Evolutionary conservation across 2,888 invertebrate genomes (phyloP).

Genomic region (Drosophila kuntzei): DNA sequence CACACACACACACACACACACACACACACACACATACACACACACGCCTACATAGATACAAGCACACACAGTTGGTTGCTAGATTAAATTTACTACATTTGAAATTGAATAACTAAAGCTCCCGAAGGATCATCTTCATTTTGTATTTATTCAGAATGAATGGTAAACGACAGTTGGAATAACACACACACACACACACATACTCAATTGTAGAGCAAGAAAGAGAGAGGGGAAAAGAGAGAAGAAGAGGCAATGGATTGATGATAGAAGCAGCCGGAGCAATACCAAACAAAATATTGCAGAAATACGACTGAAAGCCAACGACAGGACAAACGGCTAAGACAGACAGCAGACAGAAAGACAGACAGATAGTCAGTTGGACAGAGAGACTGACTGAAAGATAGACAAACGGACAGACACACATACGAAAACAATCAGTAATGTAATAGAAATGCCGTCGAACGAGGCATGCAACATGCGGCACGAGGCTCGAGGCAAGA

Average conservation of each 20-base stretch:
- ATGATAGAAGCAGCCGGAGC: constrained; percentile 63
- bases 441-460: constrained; percentile 75
- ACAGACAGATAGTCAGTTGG: too few species aligned
- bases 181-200: constrained; percentile 53
- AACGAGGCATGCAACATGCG: constrained; percentile 27
- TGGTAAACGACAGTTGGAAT: constrained; percentile 78
- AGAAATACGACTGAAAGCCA: constrained; percentile 67
- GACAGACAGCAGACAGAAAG: constrained; percentile 27
- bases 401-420: constrained; percentile 29
- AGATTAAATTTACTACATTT: constrained; percentile 82
- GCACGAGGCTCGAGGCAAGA: background rate
- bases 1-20: constrained; percentile 19
- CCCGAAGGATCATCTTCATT: constrained; percentile 82
- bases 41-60: too few species aligned
- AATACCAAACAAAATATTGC: constrained; percentile 73
- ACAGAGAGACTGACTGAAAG: constrained; percentile 21
- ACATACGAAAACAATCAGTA: constrained; percentile 77
- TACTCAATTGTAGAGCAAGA: constrained; percentile 3
- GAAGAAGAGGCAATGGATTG: constrained; percentile 51
- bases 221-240: background rate
- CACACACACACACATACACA: background rate
- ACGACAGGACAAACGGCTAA: constrained; percentile 44
- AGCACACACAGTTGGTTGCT: constrained; percentile 62
- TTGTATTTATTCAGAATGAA: constrained; percentile 82
- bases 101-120: constrained; percentile 82